A percentile compares a stretch with the other conserved stretches of the same genome.
These are phyloP conservation scores for Macaria notata DNA, from an alignment of 2,888 invertebrate genomes.

Conservation along the genomic window DNA sequence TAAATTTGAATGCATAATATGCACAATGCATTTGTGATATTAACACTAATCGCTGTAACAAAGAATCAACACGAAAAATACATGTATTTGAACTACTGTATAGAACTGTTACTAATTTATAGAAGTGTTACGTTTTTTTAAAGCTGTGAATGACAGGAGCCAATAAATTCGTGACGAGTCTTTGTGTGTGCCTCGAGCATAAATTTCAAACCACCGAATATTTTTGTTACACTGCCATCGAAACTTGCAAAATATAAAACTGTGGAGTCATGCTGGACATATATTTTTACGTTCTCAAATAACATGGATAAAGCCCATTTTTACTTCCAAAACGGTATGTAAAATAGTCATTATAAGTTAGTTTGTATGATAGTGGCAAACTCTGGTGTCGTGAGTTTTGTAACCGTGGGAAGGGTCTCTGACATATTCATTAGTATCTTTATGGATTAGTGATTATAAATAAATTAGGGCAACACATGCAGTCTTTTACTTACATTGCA, in stretches of 20 bases:
- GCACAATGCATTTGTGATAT: not conserved
- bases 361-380: too few relatives aligned
- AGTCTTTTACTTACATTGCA: too few relatives aligned
- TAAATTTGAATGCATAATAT: not conserved
- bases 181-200: not conserved
- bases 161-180: slow-evolving; percentile 1
- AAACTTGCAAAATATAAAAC: not conserved
- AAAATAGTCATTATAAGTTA: too few relatives aligned
- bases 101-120: not conserved
- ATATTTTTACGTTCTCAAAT: not conserved
- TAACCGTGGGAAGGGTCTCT: too few relatives aligned
- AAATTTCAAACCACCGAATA: not conserved
- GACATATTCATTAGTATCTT: too few relatives aligned
- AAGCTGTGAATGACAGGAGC: not conserved
- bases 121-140: not conserved
- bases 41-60: too few relatives aligned
- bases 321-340: not conserved
- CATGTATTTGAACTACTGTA: too few relatives aligned
- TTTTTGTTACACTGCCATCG: not conserved
- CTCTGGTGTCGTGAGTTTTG: too few relatives aligned
- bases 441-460: too few relatives aligned
- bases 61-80: too few relatives aligned
- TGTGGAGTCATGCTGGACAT: not conserved
- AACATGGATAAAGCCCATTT: not conserved
- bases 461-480: too few relatives aligned